Evolutionary conservation across 2,113 vertebrate species (phyloP).

Genomic region (Loxodonta africana): DNA sequence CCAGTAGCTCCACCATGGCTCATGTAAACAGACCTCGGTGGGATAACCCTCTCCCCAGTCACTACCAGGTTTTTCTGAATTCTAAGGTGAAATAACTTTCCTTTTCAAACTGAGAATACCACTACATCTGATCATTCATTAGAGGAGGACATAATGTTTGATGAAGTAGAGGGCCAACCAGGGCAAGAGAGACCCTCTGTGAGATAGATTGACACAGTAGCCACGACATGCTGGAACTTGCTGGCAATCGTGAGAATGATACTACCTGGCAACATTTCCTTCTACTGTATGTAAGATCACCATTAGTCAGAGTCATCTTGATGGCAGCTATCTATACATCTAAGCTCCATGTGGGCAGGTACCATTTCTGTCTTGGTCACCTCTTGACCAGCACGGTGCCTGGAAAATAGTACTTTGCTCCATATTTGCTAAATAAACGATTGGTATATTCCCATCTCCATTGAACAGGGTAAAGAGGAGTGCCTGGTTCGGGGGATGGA

Average conservation of each 20-base stretch:
- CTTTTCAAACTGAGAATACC: not conserved
- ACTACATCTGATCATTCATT: not conserved
- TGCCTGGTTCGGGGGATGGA: not conserved
- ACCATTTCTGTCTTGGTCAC: not conserved
- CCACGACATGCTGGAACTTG: not conserved
- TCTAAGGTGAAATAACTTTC: not conserved
- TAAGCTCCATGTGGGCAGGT: not conserved
- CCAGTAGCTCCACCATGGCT: not conserved
- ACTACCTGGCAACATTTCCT: not conserved
- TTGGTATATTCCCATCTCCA: not conserved
- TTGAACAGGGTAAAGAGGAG: not conserved
- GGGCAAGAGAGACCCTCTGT: not conserved
- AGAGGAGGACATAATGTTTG: not conserved
- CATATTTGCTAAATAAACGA: not conserved
- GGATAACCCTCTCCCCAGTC: not conserved
- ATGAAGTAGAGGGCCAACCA: not conserved
- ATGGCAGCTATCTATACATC: not conserved
- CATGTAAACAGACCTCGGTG: not conserved
- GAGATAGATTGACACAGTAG: not conserved
- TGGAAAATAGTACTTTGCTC: not conserved
- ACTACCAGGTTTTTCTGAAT: not conserved
- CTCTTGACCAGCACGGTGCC: not conserved
- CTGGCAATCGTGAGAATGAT: not conserved
- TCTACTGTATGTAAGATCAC: not conserved
- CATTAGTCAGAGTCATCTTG: not conserved